Evolutionary conservation across 92 coral and sea anemone species (phyloP).

Genomic region (Siderastrea siderea): DNA sequence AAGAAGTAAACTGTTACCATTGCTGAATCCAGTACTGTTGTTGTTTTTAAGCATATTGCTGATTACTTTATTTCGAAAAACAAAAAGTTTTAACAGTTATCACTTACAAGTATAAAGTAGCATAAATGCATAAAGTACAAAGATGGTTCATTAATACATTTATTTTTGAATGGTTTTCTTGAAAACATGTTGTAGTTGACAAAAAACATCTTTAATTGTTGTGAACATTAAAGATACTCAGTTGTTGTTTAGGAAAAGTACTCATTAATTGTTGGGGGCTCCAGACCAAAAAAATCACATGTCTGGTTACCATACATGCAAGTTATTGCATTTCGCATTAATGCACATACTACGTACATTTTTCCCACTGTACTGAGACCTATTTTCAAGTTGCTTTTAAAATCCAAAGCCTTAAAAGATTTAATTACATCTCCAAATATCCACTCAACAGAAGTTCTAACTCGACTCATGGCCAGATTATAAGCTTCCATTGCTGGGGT

Average conservation of each 20-base stretch:
- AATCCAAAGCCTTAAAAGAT: conserved; percentile 10
- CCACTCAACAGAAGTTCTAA: background rate
- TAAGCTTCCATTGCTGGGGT: too few species aligned
- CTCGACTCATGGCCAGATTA: background rate
- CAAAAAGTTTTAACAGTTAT: too few species aligned
- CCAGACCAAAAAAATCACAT: background rate
- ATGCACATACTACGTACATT: conserved; percentile 46
- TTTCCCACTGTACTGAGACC: conserved; percentile 47
- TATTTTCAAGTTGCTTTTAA: conserved; percentile 44
- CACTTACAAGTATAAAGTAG: too few species aligned
- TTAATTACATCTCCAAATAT: conserved; percentile 18
- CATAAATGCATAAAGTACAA: too few species aligned
- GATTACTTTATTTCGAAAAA: background rate
- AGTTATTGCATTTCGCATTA: conserved; percentile 42
- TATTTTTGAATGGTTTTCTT: too few species aligned
- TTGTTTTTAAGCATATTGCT: background rate
- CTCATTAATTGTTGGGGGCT: conserved; percentile 35
- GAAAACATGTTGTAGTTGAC: too few species aligned
- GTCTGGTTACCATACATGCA: background rate
- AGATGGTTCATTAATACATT: too few species aligned
- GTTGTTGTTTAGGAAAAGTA: conserved; percentile 10
- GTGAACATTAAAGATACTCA: too few species aligned
- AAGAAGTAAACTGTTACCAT: background rate
- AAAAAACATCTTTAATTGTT: too few species aligned
- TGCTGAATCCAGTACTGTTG: background rate